Evolutionary conservation across 2,888 invertebrate species (phyloP).

Genomic region (Hecatera dysodea): DNA sequence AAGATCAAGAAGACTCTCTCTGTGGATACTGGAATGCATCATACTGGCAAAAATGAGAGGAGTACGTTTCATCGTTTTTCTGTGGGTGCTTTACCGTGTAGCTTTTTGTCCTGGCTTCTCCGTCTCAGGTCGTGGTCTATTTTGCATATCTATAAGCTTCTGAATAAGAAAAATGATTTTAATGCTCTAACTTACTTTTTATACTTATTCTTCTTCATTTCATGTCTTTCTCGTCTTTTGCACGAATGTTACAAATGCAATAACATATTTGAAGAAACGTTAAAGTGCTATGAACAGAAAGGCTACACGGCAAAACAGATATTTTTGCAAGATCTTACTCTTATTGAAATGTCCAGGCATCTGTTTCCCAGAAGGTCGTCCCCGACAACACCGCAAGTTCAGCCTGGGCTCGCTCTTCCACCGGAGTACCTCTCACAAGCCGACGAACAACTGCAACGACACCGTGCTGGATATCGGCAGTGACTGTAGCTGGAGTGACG

Average conservation of each 20-base stretch:
- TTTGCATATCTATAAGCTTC: not conserved
- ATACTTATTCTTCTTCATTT: too few species aligned
- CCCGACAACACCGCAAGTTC: conserved; percentile 86
- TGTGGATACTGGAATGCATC: conserved; percentile 89
- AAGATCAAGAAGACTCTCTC: conserved; percentile 89
- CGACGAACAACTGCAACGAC: conserved; percentile 80
- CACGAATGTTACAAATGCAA: too few species aligned
- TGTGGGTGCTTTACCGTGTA: conserved; percentile 21
- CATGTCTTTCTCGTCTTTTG: too few species aligned
- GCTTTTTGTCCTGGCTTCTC: not conserved
- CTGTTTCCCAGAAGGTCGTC: conserved; percentile 68
- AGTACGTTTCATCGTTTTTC: conserved; percentile 71
- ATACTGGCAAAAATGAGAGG: conserved; percentile 85
- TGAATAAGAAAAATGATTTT: too few species aligned
- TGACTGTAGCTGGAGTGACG: conserved; percentile 88
- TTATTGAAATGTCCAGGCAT: conserved; percentile 33
- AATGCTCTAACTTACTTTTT: too few species aligned
- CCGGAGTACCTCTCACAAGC: conserved; percentile 73
- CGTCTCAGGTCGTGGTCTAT: not conserved
- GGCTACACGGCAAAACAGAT: conserved; percentile 5
- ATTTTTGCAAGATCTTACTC: not conserved
- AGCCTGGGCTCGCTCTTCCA: conserved; percentile 88
- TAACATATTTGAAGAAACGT: too few species aligned
- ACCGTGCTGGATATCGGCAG: conserved; percentile 87
- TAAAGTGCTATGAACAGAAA: not conserved